Evolutionary conservation across 2,797 vertebrate genomes (phyloP), one percentile per base, ranked within the genome.

Genomic region (Vultur gryphus): DNA sequence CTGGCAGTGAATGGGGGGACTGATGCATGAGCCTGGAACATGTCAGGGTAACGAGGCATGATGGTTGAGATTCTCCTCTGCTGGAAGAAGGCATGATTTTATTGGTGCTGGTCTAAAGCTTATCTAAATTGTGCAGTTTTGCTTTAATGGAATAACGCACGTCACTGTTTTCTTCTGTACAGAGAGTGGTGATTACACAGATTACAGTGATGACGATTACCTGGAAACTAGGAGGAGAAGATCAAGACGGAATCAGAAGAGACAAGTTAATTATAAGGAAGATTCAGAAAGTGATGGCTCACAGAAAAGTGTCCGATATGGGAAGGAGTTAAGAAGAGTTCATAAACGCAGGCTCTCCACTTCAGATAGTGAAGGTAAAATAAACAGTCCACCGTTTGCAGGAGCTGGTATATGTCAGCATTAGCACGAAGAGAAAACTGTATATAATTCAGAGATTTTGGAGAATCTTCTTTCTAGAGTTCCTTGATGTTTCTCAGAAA

Each of bases 181-280:
- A 99, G 99, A 99, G 97, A 98, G 98, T 77, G 97, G 97, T 4
- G 97, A 97, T 71, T 99, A 98, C 89, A 99, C 99, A 15, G 98
- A 99, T 96, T 98, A 98, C 97, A 99, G 98, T 2, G 99, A 99
- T 75, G 99, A 99, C 39, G 98, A 98, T 21, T 99, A 99, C 48
- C 91, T 98, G 76, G 99, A 99, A 95, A 98, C 98, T 16, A 98
- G 99, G 69, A 98, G 99, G 97, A 98, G 99, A 70, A 98, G 99
- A 35, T 99, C 99, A 59, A 98, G 99, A 93, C 98, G 99, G 76
- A 99, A 99, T 95, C 99, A 99, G 96, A 99, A 98, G 77, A 98
- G 99, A 96, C 98, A 99, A 97, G 99, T 99, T 81, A 99, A 99
- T 98, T 99, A 99, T 88, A 98, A 99, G 8, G 99, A 99, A 97